Evolutionary conservation across 2,113 vertebrate genomes (phyloP), one percentile per base, ranked within the genome.

Genomic region (Pteruthius melanotis): DNA sequence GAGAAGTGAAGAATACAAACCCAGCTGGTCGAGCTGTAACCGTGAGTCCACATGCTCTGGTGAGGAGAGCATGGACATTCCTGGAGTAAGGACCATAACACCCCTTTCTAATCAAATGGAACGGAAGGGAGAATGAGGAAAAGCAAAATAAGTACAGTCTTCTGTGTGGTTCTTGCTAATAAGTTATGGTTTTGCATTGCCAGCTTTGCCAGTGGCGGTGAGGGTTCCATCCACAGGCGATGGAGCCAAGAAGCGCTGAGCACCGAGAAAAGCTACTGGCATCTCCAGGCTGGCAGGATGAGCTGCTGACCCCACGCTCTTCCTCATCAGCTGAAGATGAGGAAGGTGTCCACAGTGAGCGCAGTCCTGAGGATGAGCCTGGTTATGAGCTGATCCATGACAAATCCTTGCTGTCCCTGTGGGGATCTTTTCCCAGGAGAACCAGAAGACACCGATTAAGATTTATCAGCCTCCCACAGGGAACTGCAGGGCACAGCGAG

Each of bases 221-320:
- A 33, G 33, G 13, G 13, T 30, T 63, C 47, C 33, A 11, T 9
- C 28, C 37, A 2, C 0, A 14, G 54, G 23, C 2, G 1, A 83
- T 86, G 92, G 53, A 95, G 45, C 5, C 2, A 3, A 72, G 33
- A 57, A 79, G 22, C 0, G 1, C 27, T 54, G 49, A 71, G 28
- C 1, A 2, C 39, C 16, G 0, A 49, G 81, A 24, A 37, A 72
- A 91, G 76, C 49, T 54, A 8, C 44, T 8, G 0, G 11, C 1
- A 1, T 21, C 52, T 52, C 83, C 53, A 40, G 63, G 53, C 35
- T 87, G n/a, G 75, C 1, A 1, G 47, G 47, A 40, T 9, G 33
- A 76, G 44, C 39, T 27, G 13, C 57, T 3, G 2, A 17, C n/a
- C 27, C 37, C 3, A 2, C 0, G 1, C 35, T 35, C 44, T 13